phyloP scores from a whole-genome alignment of 2,888 invertebrate genomes.

The Serripes groenlandicus region DNA sequence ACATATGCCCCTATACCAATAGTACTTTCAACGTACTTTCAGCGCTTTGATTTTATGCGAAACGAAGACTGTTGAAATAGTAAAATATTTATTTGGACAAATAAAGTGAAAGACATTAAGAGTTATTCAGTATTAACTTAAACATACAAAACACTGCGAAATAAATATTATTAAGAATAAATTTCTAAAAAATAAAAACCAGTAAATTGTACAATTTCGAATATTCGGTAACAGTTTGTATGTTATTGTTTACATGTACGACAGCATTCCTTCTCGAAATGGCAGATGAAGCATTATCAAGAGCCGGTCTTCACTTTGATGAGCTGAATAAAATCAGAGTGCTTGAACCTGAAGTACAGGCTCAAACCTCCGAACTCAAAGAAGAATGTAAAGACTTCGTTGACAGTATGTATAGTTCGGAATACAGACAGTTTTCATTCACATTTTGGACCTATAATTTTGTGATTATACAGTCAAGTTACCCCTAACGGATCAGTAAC shows the following conservation, averaged over 20 bases:
- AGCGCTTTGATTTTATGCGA: too few species aligned
- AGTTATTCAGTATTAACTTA: neutral
- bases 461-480: too few species aligned
- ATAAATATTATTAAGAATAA: neutral
- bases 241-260: conserved; percentile 23
- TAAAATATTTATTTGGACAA: too few species aligned
- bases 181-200: neutral
- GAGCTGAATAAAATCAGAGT: conserved; percentile 94
- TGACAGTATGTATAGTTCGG: conserved; percentile 94
- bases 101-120: too few species aligned
- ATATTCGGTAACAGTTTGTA: neutral
- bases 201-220: neutral
- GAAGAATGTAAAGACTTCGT: conserved; percentile 95
- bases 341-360: conserved; percentile 92
- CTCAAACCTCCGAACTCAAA: conserved; percentile 93
- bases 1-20: too few species aligned
- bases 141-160: neutral
- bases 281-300: conserved; percentile 86
- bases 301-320: conserved; percentile 93
- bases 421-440: too few species aligned
- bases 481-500: too few species aligned
- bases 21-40: too few species aligned
- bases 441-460: too few species aligned
- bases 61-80: too few species aligned
- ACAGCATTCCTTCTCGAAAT: conserved; percentile 75